Conservation (phyloP, 2,888 invertebrate genomes). For the Automeris io region DNA sequence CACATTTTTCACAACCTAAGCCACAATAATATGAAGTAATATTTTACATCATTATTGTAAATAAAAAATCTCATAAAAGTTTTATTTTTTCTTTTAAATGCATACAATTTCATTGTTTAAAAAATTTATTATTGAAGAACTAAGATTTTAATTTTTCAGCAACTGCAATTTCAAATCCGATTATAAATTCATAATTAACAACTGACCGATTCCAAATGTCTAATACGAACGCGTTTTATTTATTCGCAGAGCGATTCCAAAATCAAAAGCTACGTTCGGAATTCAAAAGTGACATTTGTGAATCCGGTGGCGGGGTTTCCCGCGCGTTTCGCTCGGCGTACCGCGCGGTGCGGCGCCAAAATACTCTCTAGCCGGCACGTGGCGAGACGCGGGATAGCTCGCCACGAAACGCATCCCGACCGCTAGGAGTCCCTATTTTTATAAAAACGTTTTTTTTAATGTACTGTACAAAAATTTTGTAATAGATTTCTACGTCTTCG, state of each 20-base stretch:
- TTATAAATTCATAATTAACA: too few species aligned
- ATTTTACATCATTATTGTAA: too few species aligned
- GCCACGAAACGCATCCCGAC: not conserved
- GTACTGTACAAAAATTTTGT: too few species aligned
- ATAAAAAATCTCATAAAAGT: too few species aligned
- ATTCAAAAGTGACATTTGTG: constrained; percentile 17
- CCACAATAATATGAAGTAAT: too few species aligned
- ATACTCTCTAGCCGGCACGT: constrained; percentile 65
- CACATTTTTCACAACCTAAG: too few species aligned
- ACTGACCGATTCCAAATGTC: not conserved
- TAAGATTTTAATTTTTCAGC: not conserved
- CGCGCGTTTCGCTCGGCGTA: constrained; percentile 44
- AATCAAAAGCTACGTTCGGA: constrained; percentile 3
- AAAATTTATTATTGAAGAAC: not conserved
- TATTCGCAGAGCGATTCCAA: not conserved
- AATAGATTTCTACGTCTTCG: too few species aligned
- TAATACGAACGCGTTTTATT: constrained; percentile 1
- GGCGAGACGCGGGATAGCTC: constrained; percentile 32
- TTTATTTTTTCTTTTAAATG: too few species aligned
- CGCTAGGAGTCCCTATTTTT: not conserved
- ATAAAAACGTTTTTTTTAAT: not conserved
- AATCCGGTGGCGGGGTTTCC: constrained; percentile 21
- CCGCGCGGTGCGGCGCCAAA: constrained; percentile 59
- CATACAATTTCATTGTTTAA: too few species aligned
- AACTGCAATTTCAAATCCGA: too few species aligned